Evolutionary conservation across 1,140 invertebrate genomes (phyloP).

Genomic region (Bombus difficillimus): DNA sequence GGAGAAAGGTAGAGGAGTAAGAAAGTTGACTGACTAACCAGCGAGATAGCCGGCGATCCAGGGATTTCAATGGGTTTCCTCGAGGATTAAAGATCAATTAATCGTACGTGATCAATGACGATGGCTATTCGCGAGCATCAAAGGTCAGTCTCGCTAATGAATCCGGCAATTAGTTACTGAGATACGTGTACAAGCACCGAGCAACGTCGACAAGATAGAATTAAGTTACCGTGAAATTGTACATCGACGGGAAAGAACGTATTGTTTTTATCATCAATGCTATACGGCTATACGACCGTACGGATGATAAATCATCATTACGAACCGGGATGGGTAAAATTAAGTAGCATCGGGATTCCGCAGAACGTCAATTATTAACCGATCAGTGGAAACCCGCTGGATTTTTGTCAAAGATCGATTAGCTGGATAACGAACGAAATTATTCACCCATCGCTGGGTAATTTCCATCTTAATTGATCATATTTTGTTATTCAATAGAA

Average conservation of each 20-base stretch:
- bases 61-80: slow-evolving; percentile 28
- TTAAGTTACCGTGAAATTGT: slow-evolving; percentile 35
- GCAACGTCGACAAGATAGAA: background rate
- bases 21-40: background rate
- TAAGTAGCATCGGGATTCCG: slow-evolving; percentile 8
- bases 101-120: slow-evolving; percentile 49
- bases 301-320: slow-evolving; percentile 26
- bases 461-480: slow-evolving; percentile 20
- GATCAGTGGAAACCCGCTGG: background rate
- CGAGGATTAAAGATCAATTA: slow-evolving; percentile 67
- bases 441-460: background rate
- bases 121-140: slow-evolving; percentile 26
- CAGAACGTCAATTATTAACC: slow-evolving; percentile 10
- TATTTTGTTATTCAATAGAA: background rate
- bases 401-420: background rate
- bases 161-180: slow-evolving; percentile 57
- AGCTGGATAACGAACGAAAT: background rate
- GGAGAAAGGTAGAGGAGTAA: background rate
- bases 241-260: background rate
- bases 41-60: background rate
- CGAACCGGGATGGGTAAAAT: background rate
- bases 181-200: slow-evolving; percentile 11
- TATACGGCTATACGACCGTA: background rate
- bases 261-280: slow-evolving; percentile 22
- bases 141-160: slow-evolving; percentile 44